Conservation (phyloP, 1,140 invertebrate genomes). For the Cyrtorhinus lividipennis region DNA sequence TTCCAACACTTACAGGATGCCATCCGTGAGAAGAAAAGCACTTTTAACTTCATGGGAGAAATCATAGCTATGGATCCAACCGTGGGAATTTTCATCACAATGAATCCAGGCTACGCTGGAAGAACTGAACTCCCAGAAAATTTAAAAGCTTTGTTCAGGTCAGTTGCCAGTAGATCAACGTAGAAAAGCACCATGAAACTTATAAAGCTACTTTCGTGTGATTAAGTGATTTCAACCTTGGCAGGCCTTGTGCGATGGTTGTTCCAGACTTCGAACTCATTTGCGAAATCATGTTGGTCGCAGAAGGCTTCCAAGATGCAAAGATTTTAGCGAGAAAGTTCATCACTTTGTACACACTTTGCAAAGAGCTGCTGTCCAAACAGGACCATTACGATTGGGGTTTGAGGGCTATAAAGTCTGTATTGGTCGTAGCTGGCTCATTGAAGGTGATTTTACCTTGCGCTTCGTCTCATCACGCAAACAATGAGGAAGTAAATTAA, state of each 20-base stretch:
- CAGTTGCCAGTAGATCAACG: slow-evolving; percentile 13
- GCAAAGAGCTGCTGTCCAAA: slow-evolving; percentile 86
- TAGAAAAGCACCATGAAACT: too few species aligned
- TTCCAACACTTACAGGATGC: slow-evolving; percentile 58
- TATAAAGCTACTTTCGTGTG: too few species aligned
- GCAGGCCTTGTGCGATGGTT: slow-evolving; percentile 88
- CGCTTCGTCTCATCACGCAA: too few species aligned
- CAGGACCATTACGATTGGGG: slow-evolving; percentile 99
- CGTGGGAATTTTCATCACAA: slow-evolving; percentile 93
- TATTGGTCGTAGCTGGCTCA: slow-evolving; percentile 87
- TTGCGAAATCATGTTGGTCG: slow-evolving; percentile 96
- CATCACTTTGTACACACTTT: slow-evolving; percentile 88
- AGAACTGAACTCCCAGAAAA: slow-evolving; percentile 80
- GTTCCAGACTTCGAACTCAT: slow-evolving; percentile 95
- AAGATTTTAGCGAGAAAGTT: slow-evolving; percentile 85
- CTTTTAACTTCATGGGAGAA: slow-evolving; percentile 91
- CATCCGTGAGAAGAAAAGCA: slow-evolving; percentile 72
- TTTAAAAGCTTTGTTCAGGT: slow-evolving; percentile 75
- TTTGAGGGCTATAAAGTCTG: slow-evolving; percentile 86
- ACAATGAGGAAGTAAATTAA: too few species aligned
- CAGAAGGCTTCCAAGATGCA: slow-evolving; percentile 93
- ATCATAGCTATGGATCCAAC: slow-evolving; percentile 64
- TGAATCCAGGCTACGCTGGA: slow-evolving; percentile 95
- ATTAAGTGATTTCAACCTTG: slow-evolving; percentile 24
- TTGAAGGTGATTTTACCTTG: slow-evolving; percentile 62